Percentiles rank a stretch among this genome's conserved stretches.
phyloP scores from a whole-genome alignment of 2,113 vertebrate genomes.

The Bos indicus region DNA sequence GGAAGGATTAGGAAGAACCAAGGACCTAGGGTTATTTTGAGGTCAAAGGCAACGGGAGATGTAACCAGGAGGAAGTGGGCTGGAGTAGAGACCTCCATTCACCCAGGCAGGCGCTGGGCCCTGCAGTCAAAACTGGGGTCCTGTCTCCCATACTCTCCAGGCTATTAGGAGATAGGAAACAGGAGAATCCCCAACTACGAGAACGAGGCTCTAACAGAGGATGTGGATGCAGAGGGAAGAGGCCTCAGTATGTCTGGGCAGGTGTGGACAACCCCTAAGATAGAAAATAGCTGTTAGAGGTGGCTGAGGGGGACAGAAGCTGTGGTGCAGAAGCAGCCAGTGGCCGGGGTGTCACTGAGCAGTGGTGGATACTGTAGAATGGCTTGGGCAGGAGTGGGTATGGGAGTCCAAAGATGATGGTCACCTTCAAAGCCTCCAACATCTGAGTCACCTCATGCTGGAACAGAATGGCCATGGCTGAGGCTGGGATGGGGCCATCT shows the following conservation, averaged over 20 bases:
- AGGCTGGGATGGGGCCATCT: background rate
- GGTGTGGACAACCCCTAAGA: accelerated
- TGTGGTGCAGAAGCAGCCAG: background rate
- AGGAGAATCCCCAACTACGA: background rate
- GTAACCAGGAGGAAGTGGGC: background rate
- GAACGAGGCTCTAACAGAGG: background rate
- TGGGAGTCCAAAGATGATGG: background rate
- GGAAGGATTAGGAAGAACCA: background rate
- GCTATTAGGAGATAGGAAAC: background rate
- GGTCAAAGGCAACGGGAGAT: background rate
- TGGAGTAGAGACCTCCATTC: background rate
- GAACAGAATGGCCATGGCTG: background rate
- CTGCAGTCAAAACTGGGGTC: background rate
- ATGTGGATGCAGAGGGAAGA: accelerated
- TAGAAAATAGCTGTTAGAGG: background rate
- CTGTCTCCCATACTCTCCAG: no score
- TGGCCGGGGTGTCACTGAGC: background rate
- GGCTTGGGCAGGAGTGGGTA: background rate
- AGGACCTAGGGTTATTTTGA: background rate
- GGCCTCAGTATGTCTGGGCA: no score
- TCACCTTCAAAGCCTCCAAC: background rate
- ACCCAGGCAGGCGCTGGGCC: background rate
- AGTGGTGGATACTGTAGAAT: background rate
- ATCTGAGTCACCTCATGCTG: background rate
- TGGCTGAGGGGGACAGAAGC: background rate